Base-by-base conservation (phyloP, 2,797 vertebrate genomes). In the Dallia pectoralis region DNA sequence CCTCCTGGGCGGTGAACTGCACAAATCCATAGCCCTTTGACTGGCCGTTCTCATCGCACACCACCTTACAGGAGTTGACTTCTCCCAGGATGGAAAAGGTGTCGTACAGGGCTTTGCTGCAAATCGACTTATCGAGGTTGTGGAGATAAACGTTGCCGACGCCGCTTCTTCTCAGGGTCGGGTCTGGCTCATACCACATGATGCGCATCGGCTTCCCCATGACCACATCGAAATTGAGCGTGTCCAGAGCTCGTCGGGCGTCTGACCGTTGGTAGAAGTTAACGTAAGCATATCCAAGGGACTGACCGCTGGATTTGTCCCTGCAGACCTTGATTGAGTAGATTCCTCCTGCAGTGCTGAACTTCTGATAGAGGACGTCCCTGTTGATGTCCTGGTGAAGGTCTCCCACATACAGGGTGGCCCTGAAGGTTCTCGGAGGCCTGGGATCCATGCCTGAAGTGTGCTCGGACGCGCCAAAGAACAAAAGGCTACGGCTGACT, bases 141-240 rank as follows among this genome's bases (percentile, higher is more conserved):
- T 99, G 99, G 89, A 99, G 99, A 88, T 99, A 99, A 86, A 99
- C 99, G 93, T 98, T 99, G 78, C 98, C 97, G n/a, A 99, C 97
- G 4, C 96, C 96, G 0, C 97, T 98, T 90, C 98, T 99, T 86
- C 97, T 95, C 80, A 99, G 88, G 14, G 98, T 99, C 14, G 98
- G 97, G 92, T 99, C 98, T 68, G 96, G 95, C 87, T 99, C 97
- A 83, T 97, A 99, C 98, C 97, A 99, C 96, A 98, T 99, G 88
- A 99, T 99, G 86, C 97, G 96, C 69, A 99, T 95, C 61, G 98
- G 98, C 74, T 97, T 96, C 86, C 97, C 98, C 89, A 99, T 99
- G 87, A 99, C 98, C 72, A 99, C 97, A 69, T 99, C 97, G 51
- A 99, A 99, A 90, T 99, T 99, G 97, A 99, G 99, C 64, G 98